Evolutionary conservation across 2,888 invertebrate genomes (phyloP).

Genomic region (Anorthoa munda): DNA sequence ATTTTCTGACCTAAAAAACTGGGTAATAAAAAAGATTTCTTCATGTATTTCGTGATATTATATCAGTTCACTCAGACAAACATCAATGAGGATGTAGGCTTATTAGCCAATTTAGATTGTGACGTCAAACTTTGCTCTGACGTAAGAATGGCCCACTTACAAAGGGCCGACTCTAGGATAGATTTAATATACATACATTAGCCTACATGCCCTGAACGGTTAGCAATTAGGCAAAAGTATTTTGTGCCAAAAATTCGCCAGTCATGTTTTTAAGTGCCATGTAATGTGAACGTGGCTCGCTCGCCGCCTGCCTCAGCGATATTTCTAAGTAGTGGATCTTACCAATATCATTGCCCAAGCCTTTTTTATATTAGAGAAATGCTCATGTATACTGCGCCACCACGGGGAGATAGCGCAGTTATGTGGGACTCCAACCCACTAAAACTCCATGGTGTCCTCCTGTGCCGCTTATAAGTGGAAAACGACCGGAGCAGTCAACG

Average conservation of each 20-base stretch:
- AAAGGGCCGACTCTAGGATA: background rate
- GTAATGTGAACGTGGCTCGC: too few relatives aligned
- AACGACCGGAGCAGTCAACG: too few relatives aligned
- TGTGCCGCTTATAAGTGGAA: too few relatives aligned
- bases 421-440: too few relatives aligned
- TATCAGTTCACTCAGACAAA: slow-evolving; percentile 10
- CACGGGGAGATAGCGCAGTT: too few relatives aligned
- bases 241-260: background rate
- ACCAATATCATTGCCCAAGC: too few relatives aligned
- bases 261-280: background rate
- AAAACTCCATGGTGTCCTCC: too few relatives aligned
- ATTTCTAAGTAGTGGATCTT: too few relatives aligned
- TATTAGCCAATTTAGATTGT: slow-evolving; percentile 42
- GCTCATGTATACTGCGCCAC: too few relatives aligned
- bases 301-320: too few relatives aligned
- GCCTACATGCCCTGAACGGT: background rate
- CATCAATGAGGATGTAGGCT: slow-evolving; percentile 18
- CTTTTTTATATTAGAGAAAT: too few relatives aligned
- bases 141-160: slow-evolving; percentile 25
- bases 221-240: background rate
- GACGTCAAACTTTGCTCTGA: slow-evolving; percentile 48
- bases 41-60: slow-evolving; percentile 11
- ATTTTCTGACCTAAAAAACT: slow-evolving; percentile 27
- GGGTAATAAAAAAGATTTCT: background rate
- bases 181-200: background rate